phyloP scores from a whole-genome alignment of 2,113 vertebrate genomes.

The Theristicus caerulescens region DNA sequence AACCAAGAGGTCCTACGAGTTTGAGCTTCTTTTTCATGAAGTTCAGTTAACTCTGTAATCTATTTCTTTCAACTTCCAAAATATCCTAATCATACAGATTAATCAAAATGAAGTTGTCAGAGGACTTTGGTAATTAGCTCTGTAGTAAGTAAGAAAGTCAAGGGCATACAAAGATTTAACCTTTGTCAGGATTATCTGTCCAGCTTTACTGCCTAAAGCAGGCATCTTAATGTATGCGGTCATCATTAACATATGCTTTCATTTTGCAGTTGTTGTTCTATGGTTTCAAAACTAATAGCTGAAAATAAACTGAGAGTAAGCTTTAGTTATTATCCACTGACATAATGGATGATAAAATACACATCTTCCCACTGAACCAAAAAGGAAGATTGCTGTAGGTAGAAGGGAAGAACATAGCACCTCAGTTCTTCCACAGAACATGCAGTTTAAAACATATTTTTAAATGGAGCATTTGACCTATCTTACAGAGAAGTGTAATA shows the following conservation, averaged over 20 bases:
- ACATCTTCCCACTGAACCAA: background rate
- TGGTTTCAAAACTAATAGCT: background rate
- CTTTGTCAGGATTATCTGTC: background rate
- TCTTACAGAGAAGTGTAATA: background rate
- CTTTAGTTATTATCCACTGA: background rate
- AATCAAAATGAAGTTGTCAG: background rate
- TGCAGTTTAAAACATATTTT: background rate
- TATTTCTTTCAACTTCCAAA: background rate
- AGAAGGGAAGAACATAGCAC: background rate
- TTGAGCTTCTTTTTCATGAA: background rate
- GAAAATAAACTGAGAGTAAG: background rate
- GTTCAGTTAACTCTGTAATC: background rate
- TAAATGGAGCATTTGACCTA: background rate
- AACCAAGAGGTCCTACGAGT: background rate
- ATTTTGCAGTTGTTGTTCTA: background rate
- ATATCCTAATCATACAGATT: background rate
- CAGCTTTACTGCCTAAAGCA: background rate
- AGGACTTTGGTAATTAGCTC: background rate
- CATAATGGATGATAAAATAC: background rate
- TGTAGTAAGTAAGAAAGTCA: background rate
- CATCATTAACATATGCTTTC: background rate
- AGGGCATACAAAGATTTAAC: background rate
- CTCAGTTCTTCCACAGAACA: rapidly evolving
- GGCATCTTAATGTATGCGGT: rapidly evolving
- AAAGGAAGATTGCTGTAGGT: background rate